Percentiles rank a stretch among this genome's conserved stretches.
phyloP scores from a whole-genome alignment of 2,888 invertebrate genomes.

The Chydorus sphaericus region DNA sequence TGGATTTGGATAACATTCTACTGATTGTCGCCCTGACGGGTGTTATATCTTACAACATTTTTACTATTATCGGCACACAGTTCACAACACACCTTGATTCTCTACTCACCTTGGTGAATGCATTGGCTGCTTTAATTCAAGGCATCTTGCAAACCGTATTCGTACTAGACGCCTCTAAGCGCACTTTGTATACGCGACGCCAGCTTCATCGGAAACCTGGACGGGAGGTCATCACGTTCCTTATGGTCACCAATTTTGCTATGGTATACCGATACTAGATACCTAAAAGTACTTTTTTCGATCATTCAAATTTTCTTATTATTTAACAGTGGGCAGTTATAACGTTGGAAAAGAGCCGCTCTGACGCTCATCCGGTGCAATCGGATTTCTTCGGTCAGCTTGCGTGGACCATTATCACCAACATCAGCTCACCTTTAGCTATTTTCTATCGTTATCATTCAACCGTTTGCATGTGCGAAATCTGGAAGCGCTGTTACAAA shows the following conservation, averaged over 20 bases:
- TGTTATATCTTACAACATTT: conserved; percentile 82
- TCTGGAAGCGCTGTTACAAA: conserved; percentile 36
- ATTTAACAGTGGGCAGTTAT: conserved; percentile 48
- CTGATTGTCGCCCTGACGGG: conserved; percentile 87
- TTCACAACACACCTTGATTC: conserved; percentile 69
- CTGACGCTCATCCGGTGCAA: conserved; percentile 32
- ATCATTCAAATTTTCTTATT: neutral
- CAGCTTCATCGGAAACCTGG: conserved; percentile 64
- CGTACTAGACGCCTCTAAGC: conserved; percentile 41
- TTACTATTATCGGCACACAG: conserved; percentile 84
- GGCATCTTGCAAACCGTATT: conserved; percentile 65
- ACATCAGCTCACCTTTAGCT: conserved; percentile 32
- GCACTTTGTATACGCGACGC: conserved; percentile 49
- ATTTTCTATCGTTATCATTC: conserved; percentile 35
- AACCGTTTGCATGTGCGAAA: conserved; percentile 32
- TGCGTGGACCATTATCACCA: conserved; percentile 33
- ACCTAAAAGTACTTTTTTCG: neutral
- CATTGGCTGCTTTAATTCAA: conserved; percentile 70
- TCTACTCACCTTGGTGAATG: conserved; percentile 64
- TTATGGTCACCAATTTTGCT: conserved; percentile 59
- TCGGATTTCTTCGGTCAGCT: conserved; percentile 31
- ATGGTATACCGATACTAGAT: conserved; percentile 16
- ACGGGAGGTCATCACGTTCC: conserved; percentile 68
- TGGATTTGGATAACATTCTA: conserved; percentile 77
- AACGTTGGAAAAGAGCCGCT: conserved; percentile 31